A percentile compares a stretch with the other conserved stretches of the same genome.
Evolutionary conservation across 2,888 invertebrate genomes (phyloP).

Genomic region (Amphipyra tragopoginis): DNA sequence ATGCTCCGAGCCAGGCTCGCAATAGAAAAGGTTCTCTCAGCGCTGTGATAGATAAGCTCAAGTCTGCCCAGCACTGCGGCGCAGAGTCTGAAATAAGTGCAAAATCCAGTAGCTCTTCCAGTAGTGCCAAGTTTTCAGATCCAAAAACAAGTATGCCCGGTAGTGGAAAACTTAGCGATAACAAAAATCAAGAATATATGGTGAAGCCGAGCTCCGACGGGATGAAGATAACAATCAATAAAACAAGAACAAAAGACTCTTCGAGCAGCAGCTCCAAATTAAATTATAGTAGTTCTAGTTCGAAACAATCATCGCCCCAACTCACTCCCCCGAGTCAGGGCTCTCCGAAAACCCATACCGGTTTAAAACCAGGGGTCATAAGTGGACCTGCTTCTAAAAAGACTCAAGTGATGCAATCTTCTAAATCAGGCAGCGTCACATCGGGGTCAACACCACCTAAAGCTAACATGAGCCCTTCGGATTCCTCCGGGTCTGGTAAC

Average conservation of each 20-base stretch:
- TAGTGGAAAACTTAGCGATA: constrained; percentile 80
- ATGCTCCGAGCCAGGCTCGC: constrained; percentile 90
- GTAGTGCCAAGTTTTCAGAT: constrained; percentile 85
- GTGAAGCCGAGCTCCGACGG: constrained; percentile 97
- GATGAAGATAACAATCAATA: constrained; percentile 97
- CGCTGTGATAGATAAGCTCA: constrained; percentile 96
- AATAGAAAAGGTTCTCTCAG: constrained; percentile 94
- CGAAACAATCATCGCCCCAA: constrained; percentile 85
- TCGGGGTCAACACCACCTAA: constrained; percentile 85
- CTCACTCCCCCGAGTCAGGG: constrained; percentile 89
- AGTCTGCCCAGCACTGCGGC: constrained; percentile 92
- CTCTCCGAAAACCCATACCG: constrained; percentile 95
- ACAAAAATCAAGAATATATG: constrained; percentile 95
- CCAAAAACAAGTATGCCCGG: constrained; percentile 82
- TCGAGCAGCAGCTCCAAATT: constrained; percentile 86
- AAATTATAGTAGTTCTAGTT: constrained; percentile 83
- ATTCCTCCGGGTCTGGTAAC: constrained; percentile 72
- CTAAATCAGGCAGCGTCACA: constrained; percentile 79
- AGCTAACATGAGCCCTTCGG: constrained; percentile 81
- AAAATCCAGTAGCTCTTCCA: constrained; percentile 85
- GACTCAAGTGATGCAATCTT: constrained; percentile 91
- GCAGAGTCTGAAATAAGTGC: constrained; percentile 87
- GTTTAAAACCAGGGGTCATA: constrained; percentile 95
- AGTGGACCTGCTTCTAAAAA: constrained; percentile 96
- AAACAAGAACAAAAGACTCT: constrained; percentile 94